Base-by-base conservation (phyloP, 2,888 invertebrate genomes). In the Melieria crassipennis region DNA sequence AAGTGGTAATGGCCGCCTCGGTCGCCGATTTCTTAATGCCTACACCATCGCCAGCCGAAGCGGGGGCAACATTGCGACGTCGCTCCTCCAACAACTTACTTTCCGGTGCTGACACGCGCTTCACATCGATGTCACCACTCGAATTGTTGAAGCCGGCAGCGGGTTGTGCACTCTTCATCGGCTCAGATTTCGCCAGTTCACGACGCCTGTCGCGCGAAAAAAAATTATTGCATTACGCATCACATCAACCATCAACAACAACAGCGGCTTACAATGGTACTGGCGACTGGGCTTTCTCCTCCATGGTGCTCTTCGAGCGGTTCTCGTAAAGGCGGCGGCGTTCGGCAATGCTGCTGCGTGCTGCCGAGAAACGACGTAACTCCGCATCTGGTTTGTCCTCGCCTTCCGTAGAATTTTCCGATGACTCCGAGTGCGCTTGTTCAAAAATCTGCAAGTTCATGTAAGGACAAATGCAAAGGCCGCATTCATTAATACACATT, bases 331-430 rank as follows among this genome's bases (percentile, higher is more conserved):
- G 89, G 75, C 92, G 91, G 0, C 94, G 89, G 50, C 92, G 87
- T 80, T 94, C 94, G 1, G 94, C 94, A 76, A 94, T 94, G 58
- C 94, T 92, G 73, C 89, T 90, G 65, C 91, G 90, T 81, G 92
- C 91, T 7, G 89, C 86, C 4, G 91, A 90, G 42, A 90, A 89
- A 70, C 91, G 87, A 73, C 90, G 89, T 70, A 91, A 88, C 78
- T 88, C 88, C 2, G 84, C 82, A 74, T 86, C 86, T 4, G 86
- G 80, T 43, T 88, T 88, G 73, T 87, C 87, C 70, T 88, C 88
- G 66, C 88, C 88, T 77, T 89, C 89, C 1, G 89, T 90, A 0
- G 88, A 88, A 46, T 88, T 88, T 76, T 91, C 89, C 55, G 87
- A 86, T 5, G 88, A 87, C 72, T 87, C 86, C 0, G 86, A 86